Evolutionary conservation across 2,888 invertebrate genomes (phyloP).

Genomic region (Drosophila kambysellisi): DNA sequence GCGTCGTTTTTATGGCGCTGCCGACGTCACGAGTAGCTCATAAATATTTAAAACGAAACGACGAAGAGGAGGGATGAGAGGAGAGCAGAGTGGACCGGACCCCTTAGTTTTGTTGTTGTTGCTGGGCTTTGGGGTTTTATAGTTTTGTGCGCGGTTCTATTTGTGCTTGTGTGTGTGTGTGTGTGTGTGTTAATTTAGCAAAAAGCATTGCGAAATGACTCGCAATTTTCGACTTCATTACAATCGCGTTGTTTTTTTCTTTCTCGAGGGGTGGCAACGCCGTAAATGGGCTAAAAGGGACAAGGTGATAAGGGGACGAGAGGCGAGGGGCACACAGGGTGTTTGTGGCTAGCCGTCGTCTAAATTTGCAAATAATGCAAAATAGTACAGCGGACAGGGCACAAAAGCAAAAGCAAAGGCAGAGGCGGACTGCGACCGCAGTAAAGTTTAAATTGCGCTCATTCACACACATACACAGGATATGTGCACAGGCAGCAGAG

Average conservation of each 20-base stretch:
- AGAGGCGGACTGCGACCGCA: slow-evolving; percentile 9
- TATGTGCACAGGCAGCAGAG: slow-evolving; percentile 21
- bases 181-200: slow-evolving; percentile 71
- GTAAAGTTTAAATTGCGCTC: slow-evolving; percentile 28
- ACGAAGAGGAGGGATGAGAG: not conserved
- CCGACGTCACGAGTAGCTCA: slow-evolving; percentile 69
- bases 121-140: slow-evolving; percentile 46
- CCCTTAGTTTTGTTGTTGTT: slow-evolving; percentile 2
- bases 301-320: not conserved
- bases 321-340: not conserved
- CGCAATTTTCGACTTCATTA: slow-evolving; percentile 76
- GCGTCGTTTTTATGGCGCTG: slow-evolving; percentile 44
- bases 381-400: slow-evolving; percentile 12
- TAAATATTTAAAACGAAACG: slow-evolving; percentile 61
- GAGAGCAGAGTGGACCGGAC: slow-evolving; percentile 28
- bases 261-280: slow-evolving; percentile 26
- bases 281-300: slow-evolving; percentile 10
- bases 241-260: slow-evolving; percentile 28
- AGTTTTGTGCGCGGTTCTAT: slow-evolving; percentile 59
- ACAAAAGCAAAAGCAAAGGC: not conserved
- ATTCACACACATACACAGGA: slow-evolving; percentile 29
- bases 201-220: slow-evolving; percentile 76
- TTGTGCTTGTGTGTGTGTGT: not conserved
- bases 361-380: slow-evolving; percentile 33
- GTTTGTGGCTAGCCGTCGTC: slow-evolving; percentile 5